phyloP scores from a whole-genome alignment of 2,113 vertebrate genomes.

The Excalfactoria chinensis region DNA sequence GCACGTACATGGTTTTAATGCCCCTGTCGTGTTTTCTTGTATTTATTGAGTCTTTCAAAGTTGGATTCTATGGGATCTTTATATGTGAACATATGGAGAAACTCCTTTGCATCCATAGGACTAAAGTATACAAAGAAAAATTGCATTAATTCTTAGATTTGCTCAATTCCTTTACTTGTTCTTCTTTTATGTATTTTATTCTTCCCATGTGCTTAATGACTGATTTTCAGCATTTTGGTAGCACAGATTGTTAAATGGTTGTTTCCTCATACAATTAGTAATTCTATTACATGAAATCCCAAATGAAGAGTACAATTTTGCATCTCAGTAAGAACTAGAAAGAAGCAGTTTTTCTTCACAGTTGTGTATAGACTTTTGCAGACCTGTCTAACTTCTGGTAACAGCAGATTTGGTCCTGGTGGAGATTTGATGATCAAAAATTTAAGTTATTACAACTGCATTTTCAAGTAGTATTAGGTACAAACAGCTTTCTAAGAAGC shows the following conservation, averaged over 20 bases:
- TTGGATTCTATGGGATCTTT: not conserved
- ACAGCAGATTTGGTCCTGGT: not conserved
- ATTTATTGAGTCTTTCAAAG: not conserved
- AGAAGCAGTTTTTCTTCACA: not conserved
- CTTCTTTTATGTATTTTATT: not conserved
- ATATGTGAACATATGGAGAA: not conserved
- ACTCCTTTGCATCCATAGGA: not conserved
- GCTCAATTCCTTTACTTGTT: not conserved
- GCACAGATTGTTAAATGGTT: not conserved
- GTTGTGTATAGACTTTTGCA: not conserved
- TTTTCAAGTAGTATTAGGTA: not conserved
- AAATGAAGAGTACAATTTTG: not conserved
- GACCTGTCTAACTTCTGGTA: not conserved
- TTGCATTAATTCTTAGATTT: not conserved
- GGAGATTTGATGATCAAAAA: not conserved
- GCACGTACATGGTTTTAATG: not conserved
- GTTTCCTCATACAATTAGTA: not conserved
- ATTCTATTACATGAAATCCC: not conserved
- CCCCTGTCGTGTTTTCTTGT: not conserved
- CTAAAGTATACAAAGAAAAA: not conserved
- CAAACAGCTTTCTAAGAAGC: not conserved
- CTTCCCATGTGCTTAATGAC: not conserved
- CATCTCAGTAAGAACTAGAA: not conserved
- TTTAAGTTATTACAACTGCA: not conserved
- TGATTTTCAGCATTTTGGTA: not conserved